Evolutionary conservation across 1,140 invertebrate species (phyloP).

Genomic region (Aphelenchoides fujianensis): DNA sequence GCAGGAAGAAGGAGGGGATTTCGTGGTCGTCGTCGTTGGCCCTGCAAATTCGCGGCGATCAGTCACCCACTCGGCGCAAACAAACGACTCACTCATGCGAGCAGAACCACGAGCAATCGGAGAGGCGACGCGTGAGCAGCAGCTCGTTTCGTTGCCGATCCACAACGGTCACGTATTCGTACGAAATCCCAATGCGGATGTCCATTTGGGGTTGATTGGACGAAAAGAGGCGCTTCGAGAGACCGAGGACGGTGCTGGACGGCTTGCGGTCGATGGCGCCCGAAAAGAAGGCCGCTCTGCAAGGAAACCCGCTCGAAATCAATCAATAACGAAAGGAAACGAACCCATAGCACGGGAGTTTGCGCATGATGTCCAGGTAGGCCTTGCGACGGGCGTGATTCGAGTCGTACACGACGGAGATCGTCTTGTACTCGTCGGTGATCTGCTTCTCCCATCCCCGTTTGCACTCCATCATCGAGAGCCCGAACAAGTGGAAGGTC

Average conservation of each 20-base stretch:
- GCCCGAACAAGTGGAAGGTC: slow-evolving; percentile 43
- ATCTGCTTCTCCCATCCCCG: slow-evolving; percentile 38
- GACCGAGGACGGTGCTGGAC: background rate
- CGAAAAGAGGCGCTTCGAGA: slow-evolving; percentile 20
- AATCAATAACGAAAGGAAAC: background rate
- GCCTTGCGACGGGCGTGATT: slow-evolving; percentile 29
- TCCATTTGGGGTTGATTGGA: slow-evolving; percentile 5
- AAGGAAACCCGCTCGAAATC: slow-evolving; percentile 20
- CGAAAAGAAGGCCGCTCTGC: slow-evolving; percentile 47
- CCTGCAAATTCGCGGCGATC: background rate
- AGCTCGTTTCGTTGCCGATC: slow-evolving; percentile 37
- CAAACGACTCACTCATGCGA: slow-evolving; percentile 40
- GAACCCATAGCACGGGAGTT: slow-evolving; percentile 39
- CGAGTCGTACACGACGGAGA: slow-evolving; percentile 27
- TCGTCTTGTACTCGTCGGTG: slow-evolving; percentile 35
- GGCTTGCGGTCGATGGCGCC: slow-evolving; percentile 34
- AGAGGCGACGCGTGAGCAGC: slow-evolving; percentile 21
- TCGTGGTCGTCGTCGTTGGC: slow-evolving; percentile 19
- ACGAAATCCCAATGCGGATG: slow-evolving; percentile 41
- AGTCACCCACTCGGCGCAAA: background rate
- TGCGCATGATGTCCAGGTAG: slow-evolving; percentile 35
- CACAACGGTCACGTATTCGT: slow-evolving; percentile 40
- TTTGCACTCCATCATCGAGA: slow-evolving; percentile 48
- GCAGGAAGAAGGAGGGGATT: slow-evolving; percentile 25
- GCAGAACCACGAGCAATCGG: slow-evolving; percentile 36